phyloP scores from a whole-genome alignment of 2,888 invertebrate species.

The Tinea semifulvella region DNA sequence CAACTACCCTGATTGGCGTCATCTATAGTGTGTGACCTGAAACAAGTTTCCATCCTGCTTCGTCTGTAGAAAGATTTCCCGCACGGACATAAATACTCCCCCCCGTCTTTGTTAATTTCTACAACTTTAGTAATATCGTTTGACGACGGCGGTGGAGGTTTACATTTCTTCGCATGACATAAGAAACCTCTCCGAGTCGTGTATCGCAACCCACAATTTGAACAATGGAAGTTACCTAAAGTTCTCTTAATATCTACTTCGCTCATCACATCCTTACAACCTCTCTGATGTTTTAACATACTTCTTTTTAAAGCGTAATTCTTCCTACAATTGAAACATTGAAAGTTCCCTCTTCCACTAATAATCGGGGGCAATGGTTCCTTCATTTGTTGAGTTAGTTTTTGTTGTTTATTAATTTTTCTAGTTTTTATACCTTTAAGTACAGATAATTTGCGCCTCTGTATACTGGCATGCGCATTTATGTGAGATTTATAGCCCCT shows the following conservation, averaged over 20 bases:
- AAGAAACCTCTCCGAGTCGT: no score
- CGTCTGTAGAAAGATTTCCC: slow-evolving; percentile 41
- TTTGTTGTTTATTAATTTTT: slow-evolving; percentile 29
- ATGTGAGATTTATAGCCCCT: slow-evolving; percentile 29
- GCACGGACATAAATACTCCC: slow-evolving; percentile 48
- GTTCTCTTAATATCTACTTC: slow-evolving; percentile 12
- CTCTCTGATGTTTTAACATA: slow-evolving; percentile 17
- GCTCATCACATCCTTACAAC: slow-evolving; percentile 16
- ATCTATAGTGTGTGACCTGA: slow-evolving; percentile 41
- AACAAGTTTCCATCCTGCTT: slow-evolving; percentile 50
- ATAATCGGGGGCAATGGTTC: slow-evolving; percentile 17
- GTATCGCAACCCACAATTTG: neutral
- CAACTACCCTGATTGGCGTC: slow-evolving; percentile 25
- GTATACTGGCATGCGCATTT: slow-evolving; percentile 40
- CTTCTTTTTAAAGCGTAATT: slow-evolving; percentile 16
- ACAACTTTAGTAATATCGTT: neutral
- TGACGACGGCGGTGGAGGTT: neutral
- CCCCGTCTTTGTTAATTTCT: neutral
- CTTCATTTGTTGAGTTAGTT: slow-evolving; percentile 17
- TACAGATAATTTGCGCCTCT: slow-evolving; percentile 35
- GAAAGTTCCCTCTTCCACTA: neutral
- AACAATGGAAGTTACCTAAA: neutral
- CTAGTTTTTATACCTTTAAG: slow-evolving; percentile 35
- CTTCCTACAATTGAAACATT: slow-evolving; percentile 15
- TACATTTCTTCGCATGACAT: neutral